Evolutionary conservation across 2,113 vertebrate species (phyloP), one percentile per base, ranked within the genome.

Genomic region (Tetrax tetrax): DNA sequence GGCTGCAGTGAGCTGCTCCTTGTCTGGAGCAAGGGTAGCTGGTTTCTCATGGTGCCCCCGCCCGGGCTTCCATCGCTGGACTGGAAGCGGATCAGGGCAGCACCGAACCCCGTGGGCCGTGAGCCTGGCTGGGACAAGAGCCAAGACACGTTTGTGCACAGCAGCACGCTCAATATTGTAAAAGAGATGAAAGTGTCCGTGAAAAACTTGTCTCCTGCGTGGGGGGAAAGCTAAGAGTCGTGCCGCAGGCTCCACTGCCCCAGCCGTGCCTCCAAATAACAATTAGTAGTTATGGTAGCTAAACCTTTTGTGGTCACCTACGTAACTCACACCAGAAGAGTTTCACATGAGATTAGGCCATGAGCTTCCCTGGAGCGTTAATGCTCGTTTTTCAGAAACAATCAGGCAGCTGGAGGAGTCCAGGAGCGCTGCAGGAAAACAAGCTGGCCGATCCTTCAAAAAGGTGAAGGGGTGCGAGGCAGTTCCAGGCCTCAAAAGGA

Each of bases 161-260:
- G 61, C 47, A 66, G 72, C 63, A n/a, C 1, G 0, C 47, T 43
- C 2, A 0, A 3, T 45, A 45, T 25, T 45, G 45, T 38, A 74
- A 60, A 69, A 38, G 43, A 74, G 45, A 64, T 23, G 3, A 20
- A 72, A 81, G 7, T 4, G 6, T 12, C 54, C 28, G 9, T 4
- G 9, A 59, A 70, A 81, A 72, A n/a, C 41, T 45, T 48, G 25
- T 61, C 33, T 50, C 57, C 35, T 43, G 12, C 1, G 1, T 13
- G 2, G 9, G 5, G 11, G 13, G n/a, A 79, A 56, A 87, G 74
- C 37, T 38, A 12, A 27, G 53, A 71, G 74, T 8, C 23, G 6
- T 0, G 0, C 23, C 22, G 21, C 27, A 68, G 59, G 29, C 4
- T 63, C 19, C 35, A 16, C 50, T 53, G 20, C 33, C 37, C 45